Evolutionary conservation across 2,113 vertebrate genomes (phyloP), one percentile per base, ranked within the genome.

Genomic region (Chlamydotis undulata): DNA sequence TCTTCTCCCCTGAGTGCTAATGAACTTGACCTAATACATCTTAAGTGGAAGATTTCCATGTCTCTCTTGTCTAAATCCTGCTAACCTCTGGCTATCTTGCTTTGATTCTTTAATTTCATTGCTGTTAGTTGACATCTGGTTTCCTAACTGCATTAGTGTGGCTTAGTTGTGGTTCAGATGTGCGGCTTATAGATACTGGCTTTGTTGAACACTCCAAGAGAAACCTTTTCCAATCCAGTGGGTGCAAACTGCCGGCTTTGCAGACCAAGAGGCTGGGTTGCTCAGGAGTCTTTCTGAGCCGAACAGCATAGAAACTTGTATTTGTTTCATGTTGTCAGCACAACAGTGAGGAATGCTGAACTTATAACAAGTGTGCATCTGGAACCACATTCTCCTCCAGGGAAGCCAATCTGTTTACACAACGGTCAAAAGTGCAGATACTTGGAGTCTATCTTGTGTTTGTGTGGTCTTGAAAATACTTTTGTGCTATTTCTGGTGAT

Each of bases 261-360:
- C 57, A 89, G 79, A 47, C 64, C 15, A 10, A 64, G 61, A 90
- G 47, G 41, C 49, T 82, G 65, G 4, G 29, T 35, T 57, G 43
- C 56, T 93, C 68, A 28, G 56, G 75, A 39, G 49, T 89, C 80
- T 89, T 68, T 90, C 76, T 45, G 50, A 95, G 94, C 90, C 92
- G 95, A 82, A n/a, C 69, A 91, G 83, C 89, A 89, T 61, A 92
- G 94, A 93, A 92, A 96, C 94, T 73, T 1, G 0, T 65, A 52
- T 84, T 96, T 96, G 83, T 94, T 93, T 94, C 16, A 1, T 94
- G 83, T 92, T 96, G 93, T 96, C 31, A 43, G 61, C 69, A 93
- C 91, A 80, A 83, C 87, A 57, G 57, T 89, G 94, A 96, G 52
- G 87, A 96, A 93, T 84, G n/a, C 71, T 92, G 88, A 81, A 43